Base-by-base conservation (phyloP, 2,113 vertebrate genomes). In the Silurus glanis region DNA sequence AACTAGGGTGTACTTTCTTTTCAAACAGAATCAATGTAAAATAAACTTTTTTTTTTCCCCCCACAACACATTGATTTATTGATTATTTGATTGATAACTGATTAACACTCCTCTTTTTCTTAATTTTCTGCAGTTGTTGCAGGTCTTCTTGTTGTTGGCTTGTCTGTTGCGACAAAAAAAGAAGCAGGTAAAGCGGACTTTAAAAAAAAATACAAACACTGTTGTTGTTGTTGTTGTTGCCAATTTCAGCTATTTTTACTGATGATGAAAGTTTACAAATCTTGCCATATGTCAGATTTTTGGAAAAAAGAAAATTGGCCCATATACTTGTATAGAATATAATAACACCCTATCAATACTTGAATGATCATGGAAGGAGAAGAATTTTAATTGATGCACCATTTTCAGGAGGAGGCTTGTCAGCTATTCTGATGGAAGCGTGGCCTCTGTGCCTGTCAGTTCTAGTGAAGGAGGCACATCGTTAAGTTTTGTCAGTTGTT, bases 141-240 rank as follows among this genome's bases (percentile, higher is more conserved):
- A 97, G 97, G 97, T 97, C 96, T 99, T 94, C 96, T 97, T 95
- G 96, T 99, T 92, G 95, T 99, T 93, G 97, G 98, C 93, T 96
- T 97, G 92, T 97, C 95, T 96, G 96, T 96, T 92, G 96, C 97
- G 95, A 96, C 97, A 91, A 98, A 98, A 95, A 98, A 97, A 95
- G 97, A 97, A 94, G 93, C 96, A 97, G 98, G 98, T 99, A 97
- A 87, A 89, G 91, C 28, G 83, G 51, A 23, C 4, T 5, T 61
- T 83, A 37, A 37, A 37, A 37, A 37, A 37, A 37, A 1, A 37
- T 37, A 37, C 37, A 37, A 37, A 37, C 37, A 37, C 37, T 37
- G 37, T 37, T 37, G n/a, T 37, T 37, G 37, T 37, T 37, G 1
- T 37, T 1, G 1, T 37, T 37, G 2, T 37, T 37, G 37, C 37